Conservation (phyloP, 2,797 vertebrate species). For the Eupleurogrammus muticus region DNA sequence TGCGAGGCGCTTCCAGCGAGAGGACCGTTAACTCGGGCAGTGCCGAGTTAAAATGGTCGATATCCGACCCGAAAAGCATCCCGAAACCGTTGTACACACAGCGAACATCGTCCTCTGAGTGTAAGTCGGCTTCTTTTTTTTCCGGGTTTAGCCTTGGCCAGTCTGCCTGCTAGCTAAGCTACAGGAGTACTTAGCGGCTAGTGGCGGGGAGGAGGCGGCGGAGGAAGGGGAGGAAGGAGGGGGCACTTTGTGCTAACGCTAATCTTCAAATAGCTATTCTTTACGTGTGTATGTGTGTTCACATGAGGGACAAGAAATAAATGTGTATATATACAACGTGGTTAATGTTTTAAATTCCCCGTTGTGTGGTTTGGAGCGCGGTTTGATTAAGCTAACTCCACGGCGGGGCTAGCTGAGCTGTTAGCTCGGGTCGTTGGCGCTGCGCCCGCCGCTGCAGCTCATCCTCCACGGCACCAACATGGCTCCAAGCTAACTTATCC, state of each 20-base stretch:
- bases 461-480: conserved; percentile 36
- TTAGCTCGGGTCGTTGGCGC: conserved; percentile 61
- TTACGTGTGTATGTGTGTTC: neutral
- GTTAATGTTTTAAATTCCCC: neutral
- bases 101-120: conserved; percentile 62
- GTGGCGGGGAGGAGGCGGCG: no score
- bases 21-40: conserved; percentile 75
- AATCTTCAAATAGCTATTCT: neutral
- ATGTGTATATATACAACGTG: neutral
- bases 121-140: conserved; percentile 61
- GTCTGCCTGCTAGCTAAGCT: conserved; percentile 47
- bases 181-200: conserved; percentile 17
- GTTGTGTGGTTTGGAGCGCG: conserved; percentile 11
- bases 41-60: conserved; percentile 84
- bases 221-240: no score
- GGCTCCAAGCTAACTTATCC: neutral
- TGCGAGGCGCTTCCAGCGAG: conserved; percentile 62
- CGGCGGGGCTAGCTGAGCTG: conserved; percentile 48
- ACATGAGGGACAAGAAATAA: no score
- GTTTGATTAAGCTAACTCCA: conserved; percentile 41
- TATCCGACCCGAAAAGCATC: conserved; percentile 72
- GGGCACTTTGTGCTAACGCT: conserved; percentile 8
- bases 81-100: conserved; percentile 62
- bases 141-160: conserved; percentile 30
- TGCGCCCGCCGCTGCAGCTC: conserved; percentile 62